Conservation (phyloP, 2,888 invertebrate species). For the Unio pictorum region DNA sequence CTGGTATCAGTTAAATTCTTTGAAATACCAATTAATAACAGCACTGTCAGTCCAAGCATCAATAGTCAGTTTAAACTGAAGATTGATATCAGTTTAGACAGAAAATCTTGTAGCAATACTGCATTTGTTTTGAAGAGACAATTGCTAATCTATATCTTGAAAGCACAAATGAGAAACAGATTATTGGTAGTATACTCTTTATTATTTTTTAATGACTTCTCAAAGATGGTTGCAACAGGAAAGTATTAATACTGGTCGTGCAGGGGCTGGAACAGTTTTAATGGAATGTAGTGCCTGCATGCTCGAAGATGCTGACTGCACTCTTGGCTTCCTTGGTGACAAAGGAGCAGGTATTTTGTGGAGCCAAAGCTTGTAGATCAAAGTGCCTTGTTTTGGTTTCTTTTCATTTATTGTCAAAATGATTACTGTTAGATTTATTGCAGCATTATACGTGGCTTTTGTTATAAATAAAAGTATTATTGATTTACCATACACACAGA, state of each 20-base stretch:
- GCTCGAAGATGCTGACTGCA: slow-evolving; percentile 25
- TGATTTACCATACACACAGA: neutral
- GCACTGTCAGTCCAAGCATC: too few relatives aligned
- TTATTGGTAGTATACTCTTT: too few relatives aligned
- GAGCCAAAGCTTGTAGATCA: slow-evolving; percentile 2
- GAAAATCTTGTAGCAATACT: too few relatives aligned
- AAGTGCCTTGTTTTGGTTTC: neutral
- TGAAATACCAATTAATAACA: too few relatives aligned
- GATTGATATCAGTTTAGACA: too few relatives aligned
- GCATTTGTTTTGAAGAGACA: too few relatives aligned
- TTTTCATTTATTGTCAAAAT: neutral
- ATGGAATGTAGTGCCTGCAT: slow-evolving; percentile 43
- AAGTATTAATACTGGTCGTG: slow-evolving; percentile 68
- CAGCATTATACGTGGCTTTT: neutral
- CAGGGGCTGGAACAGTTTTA: slow-evolving; percentile 68
- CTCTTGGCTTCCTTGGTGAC: slow-evolving; percentile 24
- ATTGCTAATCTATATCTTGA: too few relatives aligned
- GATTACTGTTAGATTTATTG: neutral
- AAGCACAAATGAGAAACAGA: too few relatives aligned
- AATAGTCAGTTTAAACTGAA: too few relatives aligned
- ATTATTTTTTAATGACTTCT: slow-evolving; percentile 1
- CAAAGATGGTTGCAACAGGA: slow-evolving; percentile 64
- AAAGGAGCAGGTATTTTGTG: slow-evolving; percentile 18
- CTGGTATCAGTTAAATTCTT: too few relatives aligned
- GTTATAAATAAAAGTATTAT: neutral